Evolutionary conservation across 2,888 invertebrate species (phyloP), one percentile per base, ranked within the genome.

Genomic region (Papilio elwesi): DNA sequence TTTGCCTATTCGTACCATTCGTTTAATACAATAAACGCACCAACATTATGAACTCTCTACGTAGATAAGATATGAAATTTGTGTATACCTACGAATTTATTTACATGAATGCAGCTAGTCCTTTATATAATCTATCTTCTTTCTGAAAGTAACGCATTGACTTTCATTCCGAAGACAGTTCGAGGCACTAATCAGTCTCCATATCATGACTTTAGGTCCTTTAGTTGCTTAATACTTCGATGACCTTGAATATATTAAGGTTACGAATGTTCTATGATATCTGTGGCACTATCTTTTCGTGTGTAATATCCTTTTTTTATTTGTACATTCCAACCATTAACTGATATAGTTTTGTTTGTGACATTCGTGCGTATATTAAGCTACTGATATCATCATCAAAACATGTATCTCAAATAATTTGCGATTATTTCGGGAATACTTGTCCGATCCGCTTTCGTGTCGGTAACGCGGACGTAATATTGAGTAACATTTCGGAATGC

Each of bases 91-190:
- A 43, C 6, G 43, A 43, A 0, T 43, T 3, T 43, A 43, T 43
- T 43, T 9, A 43, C 43, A 43, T 43, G 43, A 43, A 43, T 43
- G 43, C 6, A 43, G 9, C 43, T 0, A n/a, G 26, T 57, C 7
- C 36, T 59, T 65, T 26, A 26, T 26, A 26, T 2, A 26, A 26
- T 26, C 26, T 68, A 74, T 80, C 78, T 75, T 76, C 77, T 76
- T 79, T 77, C 75, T 74, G 77, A 77, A 74, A 79, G 66, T 74
- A 52, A 12, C 15, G 8, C 52, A n/a, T n/a, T n/a, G n/a, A n/a
- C n/a, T 2, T 26, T 26, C 26, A 26, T 1, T 26, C 26, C 26
- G 1, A 4, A 43, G 43, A 9, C 43, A 43, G 2, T 43, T 9
- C 43, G 43, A 43, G 7, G 43, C 43, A 1, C 6, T 43, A 43